Base-by-base conservation (phyloP, 2,797 vertebrate genomes). In the Danio choprae region DNA sequence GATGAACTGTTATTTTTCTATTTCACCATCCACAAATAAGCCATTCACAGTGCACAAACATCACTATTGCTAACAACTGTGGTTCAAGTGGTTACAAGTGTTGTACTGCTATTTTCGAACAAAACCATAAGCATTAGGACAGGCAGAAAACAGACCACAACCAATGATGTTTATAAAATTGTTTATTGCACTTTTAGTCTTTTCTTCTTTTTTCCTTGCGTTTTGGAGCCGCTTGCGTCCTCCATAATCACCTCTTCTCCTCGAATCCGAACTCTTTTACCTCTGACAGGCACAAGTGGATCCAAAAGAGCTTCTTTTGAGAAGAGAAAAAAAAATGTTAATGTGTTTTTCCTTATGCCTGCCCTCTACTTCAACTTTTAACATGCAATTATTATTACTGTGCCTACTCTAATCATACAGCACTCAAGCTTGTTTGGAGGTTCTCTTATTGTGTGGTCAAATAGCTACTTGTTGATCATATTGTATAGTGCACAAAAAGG, bases 231-330 rank as follows among this genome's bases (percentile, higher is more conserved):
- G 77, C 87, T 89, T 69, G 92, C 89, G 2, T 92, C 92, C 80
- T 92, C 92, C 6, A 93, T 40, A 63, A 94, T 3, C 1, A 94
- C 93, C 79, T 90, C 86, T 71, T 93, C 92, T 0, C 72, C 15
- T 22, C 78, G 22, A 36, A 92, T 84, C 38, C 85, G 84, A 51
- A 91, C 90, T 86, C 88, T 89, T 84, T 92, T 94, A 0, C 64
- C 86, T 86, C 81, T 92, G 41, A 71, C 78, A 64, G 89, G 86
- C 55, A 90, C 43, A 2, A 38, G 12, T 51, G 67, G 8, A 29
- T 81, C 67, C 4, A 38, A 67, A 9, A 65, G 38, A 9, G 56
- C 78, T 86, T 85, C 63, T 44, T 50, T 41, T 44, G 20, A 18
- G 59, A 46, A 58, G 55, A 63, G 2, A 56, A 22, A 44, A 53